phyloP scores from a whole-genome alignment of 2,797 vertebrate genomes.

The Gymnoscopelus microlampas region DNA sequence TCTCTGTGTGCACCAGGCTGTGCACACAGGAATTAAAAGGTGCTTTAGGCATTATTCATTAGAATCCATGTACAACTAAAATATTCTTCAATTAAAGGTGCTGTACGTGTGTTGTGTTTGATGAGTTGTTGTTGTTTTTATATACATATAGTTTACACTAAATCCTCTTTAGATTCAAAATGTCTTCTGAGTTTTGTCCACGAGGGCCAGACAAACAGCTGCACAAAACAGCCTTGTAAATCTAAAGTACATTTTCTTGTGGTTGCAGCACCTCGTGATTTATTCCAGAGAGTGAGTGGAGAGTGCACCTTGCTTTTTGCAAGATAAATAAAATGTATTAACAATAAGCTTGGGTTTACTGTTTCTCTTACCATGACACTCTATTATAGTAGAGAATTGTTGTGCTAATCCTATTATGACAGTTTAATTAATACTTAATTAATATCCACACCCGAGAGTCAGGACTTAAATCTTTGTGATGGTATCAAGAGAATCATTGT shows the following conservation, averaged over 20 bases:
- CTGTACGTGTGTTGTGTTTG: too few species aligned
- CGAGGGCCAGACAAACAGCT: constrained; percentile 18
- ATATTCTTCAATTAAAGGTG: constrained; percentile 5
- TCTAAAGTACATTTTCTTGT: constrained; percentile 21
- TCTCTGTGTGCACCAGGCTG: too few species aligned
- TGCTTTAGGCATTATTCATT: not conserved
- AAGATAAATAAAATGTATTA: constrained; percentile 15
- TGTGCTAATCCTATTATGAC: not conserved
- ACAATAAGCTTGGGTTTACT: not conserved
- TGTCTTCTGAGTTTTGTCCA: constrained; percentile 21
- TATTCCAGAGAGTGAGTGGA: too few species aligned
- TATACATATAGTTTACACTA: constrained; percentile 35
- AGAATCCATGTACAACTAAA: not conserved
- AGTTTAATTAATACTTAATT: too few species aligned
- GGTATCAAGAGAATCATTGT: too few species aligned
- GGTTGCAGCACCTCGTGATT: constrained; percentile 1
- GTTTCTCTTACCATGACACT: not conserved
- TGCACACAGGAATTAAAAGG: not conserved
- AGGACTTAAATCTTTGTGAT: too few species aligned
- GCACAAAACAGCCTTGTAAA: not conserved
- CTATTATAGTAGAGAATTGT: not conserved
- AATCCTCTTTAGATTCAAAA: constrained; percentile 53
- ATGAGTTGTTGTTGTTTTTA: too few species aligned
- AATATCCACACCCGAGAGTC: too few species aligned
- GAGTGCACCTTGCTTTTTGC: not conserved